Evolutionary conservation across 2,113 vertebrate genomes (phyloP).

Genomic region (Mirza zaza): DNA sequence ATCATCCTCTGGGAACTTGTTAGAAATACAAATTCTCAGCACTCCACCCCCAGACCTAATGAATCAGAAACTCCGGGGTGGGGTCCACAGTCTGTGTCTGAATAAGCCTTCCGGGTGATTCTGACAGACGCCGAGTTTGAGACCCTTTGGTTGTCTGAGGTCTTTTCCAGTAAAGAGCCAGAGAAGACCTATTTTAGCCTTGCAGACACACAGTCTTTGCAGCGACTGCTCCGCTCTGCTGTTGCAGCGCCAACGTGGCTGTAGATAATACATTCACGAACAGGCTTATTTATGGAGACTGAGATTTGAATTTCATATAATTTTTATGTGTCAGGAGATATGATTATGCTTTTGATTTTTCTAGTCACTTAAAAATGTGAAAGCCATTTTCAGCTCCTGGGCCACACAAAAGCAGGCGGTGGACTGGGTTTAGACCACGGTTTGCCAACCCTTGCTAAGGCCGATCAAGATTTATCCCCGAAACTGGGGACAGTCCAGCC

Average conservation of each 20-base stretch:
- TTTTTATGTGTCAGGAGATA: not conserved
- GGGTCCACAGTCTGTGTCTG: not conserved
- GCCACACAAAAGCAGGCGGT: not conserved
- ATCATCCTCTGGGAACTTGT: not conserved
- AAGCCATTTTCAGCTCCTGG: not conserved
- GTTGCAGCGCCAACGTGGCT: not conserved
- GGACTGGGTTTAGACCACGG: not conserved
- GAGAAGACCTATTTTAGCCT: not conserved
- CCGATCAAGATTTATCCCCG: not conserved
- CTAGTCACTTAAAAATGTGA: not conserved
- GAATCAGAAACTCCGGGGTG: not conserved
- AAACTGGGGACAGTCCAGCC: not conserved
- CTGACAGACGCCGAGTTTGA: not conserved
- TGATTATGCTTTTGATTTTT: not conserved
- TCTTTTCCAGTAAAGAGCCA: not conserved
- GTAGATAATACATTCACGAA: rapidly evolving
- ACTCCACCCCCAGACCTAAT: not conserved
- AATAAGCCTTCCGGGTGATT: not conserved
- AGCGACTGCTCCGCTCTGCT: not conserved
- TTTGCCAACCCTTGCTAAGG: not conserved
- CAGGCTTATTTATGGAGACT: not conserved
- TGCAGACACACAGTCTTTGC: not conserved
- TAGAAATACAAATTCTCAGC: not conserved
- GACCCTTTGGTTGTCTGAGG: not conserved
- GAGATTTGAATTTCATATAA: not conserved